Conservation (phyloP, 2,888 invertebrate species). For the Geotrupes spiniger region DNA sequence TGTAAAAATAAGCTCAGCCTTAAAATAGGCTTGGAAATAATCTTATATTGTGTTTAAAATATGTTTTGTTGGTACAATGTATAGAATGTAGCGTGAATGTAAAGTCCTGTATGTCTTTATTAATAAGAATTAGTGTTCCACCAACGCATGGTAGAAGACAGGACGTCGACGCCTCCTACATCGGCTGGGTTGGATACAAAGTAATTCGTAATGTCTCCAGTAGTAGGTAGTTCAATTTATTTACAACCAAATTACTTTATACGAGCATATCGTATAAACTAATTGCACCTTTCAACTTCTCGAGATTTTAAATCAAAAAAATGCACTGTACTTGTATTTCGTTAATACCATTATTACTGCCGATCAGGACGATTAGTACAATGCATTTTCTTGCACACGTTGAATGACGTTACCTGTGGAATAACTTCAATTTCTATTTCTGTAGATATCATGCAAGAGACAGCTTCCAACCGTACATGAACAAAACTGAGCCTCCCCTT, state of each 20-base stretch:
- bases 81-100: no score
- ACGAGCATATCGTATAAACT: no score
- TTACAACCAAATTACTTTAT: neutral
- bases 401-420: slow-evolving; percentile 17
- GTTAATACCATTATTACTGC: neutral
- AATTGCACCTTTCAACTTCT: no score
- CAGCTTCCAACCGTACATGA: slow-evolving; percentile 23
- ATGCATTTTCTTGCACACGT: slow-evolving; percentile 13
- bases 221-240: slow-evolving; percentile 5
- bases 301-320: no score
- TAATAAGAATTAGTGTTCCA: no score
- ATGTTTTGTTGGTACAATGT: no score
- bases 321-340: neutral
- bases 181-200: neutral
- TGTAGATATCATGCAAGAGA: slow-evolving; percentile 42
- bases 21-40: no score
- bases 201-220: neutral
- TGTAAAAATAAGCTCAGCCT: no score
- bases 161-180: no score
- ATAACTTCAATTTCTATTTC: slow-evolving; percentile 25
- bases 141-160: no score
- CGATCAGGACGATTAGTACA: neutral
- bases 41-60: no score
- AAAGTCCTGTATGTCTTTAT: no score
- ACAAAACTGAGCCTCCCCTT: slow-evolving; percentile 22